phyloP scores from a whole-genome alignment of 2,797 vertebrate genomes.

The Myotis myotis region DNA sequence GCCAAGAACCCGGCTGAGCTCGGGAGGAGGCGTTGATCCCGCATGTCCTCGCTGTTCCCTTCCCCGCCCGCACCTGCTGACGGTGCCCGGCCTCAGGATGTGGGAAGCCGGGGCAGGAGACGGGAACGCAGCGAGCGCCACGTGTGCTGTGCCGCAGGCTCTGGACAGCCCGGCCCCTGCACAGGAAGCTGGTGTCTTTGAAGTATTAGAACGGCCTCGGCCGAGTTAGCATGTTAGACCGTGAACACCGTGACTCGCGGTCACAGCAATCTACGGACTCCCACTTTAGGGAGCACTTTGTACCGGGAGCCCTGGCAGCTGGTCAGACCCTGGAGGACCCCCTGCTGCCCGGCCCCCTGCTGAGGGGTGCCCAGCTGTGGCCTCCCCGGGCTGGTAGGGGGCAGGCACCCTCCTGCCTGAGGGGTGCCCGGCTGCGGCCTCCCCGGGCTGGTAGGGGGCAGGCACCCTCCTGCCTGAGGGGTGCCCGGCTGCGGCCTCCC shows the following conservation, averaged over 20 bases:
- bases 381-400: neutral
- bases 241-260: neutral
- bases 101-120: neutral
- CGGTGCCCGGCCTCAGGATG: no score
- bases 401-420: neutral
- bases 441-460: neutral
- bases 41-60: neutral
- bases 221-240: neutral
- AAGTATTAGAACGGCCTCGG: neutral
- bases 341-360: no score
- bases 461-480: neutral
- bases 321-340: no score
- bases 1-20: accelerated
- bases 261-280: neutral
- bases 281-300: neutral
- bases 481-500: accelerated
- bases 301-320: no score
- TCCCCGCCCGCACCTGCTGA: accelerated
- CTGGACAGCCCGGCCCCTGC: neutral
- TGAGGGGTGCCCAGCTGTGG: accelerated
- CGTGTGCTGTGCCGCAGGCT: neutral
- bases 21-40: neutral
- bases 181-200: neutral
- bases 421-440: accelerated
- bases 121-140: accelerated